Evolutionary conservation across 2,888 invertebrate genomes (phyloP).

Genomic region (Lymantria dispar): DNA sequence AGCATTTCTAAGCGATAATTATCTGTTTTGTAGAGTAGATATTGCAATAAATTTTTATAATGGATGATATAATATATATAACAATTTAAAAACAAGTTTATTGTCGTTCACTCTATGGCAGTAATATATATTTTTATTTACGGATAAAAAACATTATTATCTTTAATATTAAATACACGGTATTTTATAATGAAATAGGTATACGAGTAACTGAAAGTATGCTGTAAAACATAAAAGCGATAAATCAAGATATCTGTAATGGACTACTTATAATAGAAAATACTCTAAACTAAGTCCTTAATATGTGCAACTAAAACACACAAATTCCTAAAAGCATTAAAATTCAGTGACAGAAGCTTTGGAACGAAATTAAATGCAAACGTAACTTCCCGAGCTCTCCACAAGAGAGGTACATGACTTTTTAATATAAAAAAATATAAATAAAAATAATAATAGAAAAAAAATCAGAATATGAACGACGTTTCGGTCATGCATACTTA

Average conservation of each 20-base stretch:
- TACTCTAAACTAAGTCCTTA: slow-evolving; percentile 13
- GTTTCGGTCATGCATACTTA: slow-evolving; percentile 59
- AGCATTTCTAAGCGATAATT: too few species aligned
- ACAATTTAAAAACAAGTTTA: too few species aligned
- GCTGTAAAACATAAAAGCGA: slow-evolving; percentile 27
- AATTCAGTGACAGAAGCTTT: slow-evolving; percentile 69
- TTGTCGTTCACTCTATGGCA: too few species aligned
- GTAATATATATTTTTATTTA: too few species aligned
- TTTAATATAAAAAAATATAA: slow-evolving; percentile 45
- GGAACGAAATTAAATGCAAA: slow-evolving; percentile 45
- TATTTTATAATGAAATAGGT: too few species aligned
- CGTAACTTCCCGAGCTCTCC: slow-evolving; percentile 79
- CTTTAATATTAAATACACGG: too few species aligned
- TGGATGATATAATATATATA: too few species aligned
- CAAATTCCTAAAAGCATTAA: slow-evolving; percentile 50
- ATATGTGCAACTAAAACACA: slow-evolving; percentile 52
- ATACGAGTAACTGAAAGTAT: slow-evolving; percentile 30
- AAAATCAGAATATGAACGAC: slow-evolving; percentile 49
- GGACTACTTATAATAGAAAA: slow-evolving; percentile 19
- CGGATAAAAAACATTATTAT: too few species aligned
- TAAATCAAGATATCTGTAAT: slow-evolving; percentile 18
- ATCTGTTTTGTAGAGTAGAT: too few species aligned
- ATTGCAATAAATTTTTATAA: too few species aligned
- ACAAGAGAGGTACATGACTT: slow-evolving; percentile 70
- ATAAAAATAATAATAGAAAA: slow-evolving; percentile 42